phyloP scores from a whole-genome alignment of 2,113 vertebrate species.

The Aegithalos caudatus region DNA sequence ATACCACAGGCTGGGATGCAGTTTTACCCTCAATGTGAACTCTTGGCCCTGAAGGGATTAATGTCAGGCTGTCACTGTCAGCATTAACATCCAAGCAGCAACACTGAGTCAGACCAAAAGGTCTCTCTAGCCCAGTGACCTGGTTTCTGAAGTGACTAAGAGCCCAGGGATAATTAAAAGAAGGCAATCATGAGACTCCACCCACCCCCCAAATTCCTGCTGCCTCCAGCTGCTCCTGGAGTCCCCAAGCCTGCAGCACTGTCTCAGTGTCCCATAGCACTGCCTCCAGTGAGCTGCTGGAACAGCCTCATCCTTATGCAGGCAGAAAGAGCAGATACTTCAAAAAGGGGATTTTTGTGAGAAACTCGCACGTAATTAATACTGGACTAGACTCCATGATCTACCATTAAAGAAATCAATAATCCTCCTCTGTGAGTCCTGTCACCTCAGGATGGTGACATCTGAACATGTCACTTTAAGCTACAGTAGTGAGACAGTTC shows the following conservation, averaged over 20 bases:
- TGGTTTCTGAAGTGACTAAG: neutral
- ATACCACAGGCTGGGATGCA: neutral
- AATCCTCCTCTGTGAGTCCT: neutral
- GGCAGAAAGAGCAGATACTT: neutral
- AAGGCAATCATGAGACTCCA: neutral
- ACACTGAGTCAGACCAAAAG: neutral
- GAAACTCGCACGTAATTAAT: neutral
- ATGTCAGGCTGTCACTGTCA: constrained; percentile 12
- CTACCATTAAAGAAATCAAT: neutral
- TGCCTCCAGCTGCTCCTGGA: neutral
- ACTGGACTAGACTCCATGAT: neutral
- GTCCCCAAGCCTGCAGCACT: neutral
- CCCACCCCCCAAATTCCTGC: neutral
- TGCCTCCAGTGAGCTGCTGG: rapidly evolving
- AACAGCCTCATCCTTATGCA: rapidly evolving
- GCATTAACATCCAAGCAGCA: neutral
- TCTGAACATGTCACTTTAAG: neutral
- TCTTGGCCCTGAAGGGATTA: constrained; percentile 3
- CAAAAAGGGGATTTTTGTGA: neutral
- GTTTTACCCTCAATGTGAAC: constrained; percentile 20
- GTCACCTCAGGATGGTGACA: neutral
- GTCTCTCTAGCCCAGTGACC: neutral
- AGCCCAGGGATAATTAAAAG: neutral
- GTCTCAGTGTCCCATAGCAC: neutral
- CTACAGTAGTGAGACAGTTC: neutral